Evolutionary conservation across 2,888 invertebrate species (phyloP).

Genomic region (Litoditis marina): DNA sequence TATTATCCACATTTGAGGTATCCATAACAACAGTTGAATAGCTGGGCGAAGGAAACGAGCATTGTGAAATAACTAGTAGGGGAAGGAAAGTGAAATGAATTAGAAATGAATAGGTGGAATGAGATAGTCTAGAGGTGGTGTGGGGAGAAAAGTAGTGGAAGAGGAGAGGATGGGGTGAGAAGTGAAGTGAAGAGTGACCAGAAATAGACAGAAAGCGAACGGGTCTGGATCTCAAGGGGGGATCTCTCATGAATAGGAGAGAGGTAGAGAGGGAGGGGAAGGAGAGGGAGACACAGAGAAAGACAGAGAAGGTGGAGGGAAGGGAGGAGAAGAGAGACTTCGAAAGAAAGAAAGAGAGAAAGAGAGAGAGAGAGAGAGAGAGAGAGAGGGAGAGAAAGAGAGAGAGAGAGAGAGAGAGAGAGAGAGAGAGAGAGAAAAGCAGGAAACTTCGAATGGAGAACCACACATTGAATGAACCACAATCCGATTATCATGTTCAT

Average conservation of each 20-base stretch:
- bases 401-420: slow-evolving; percentile 4
- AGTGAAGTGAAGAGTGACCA: neutral
- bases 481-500: too few species aligned
- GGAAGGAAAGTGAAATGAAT: too few species aligned
- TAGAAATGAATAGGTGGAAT: too few species aligned
- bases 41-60: too few species aligned
- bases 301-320: neutral
- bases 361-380: slow-evolving; percentile 9
- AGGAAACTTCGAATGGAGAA: neutral
- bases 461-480: too few species aligned
- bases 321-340: neutral
- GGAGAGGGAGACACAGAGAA: neutral
- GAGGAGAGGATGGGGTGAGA: neutral
- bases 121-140: too few species aligned
- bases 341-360: neutral
- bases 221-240: neutral
- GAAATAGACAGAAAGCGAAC: neutral
- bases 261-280: neutral
- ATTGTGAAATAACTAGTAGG: too few species aligned
- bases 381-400: slow-evolving; percentile 1
- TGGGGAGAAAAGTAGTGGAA: too few species aligned
- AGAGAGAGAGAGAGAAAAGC: neutral
- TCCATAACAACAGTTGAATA: too few species aligned
- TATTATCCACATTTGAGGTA: too few species aligned
- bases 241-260: neutral